Percentiles rank a stretch among this genome's conserved stretches.
These are phyloP conservation scores for Pantherophis guttatus DNA, from an alignment of 2,113 vertebrate genomes.

Conservation along the genomic window DNA sequence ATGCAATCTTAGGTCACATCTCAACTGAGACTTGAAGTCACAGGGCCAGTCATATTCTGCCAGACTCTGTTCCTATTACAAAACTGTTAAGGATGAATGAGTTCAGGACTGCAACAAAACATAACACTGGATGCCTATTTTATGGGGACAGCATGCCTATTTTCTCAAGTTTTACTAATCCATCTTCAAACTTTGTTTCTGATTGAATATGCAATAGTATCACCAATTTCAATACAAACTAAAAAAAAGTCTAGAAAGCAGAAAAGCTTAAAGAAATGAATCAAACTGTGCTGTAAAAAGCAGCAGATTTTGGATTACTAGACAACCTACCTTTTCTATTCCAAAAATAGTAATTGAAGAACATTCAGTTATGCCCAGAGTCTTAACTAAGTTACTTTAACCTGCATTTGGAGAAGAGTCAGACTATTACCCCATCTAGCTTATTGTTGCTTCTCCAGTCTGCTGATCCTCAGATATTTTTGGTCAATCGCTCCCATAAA, in stretches of 20 bases:
- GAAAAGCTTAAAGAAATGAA: background rate
- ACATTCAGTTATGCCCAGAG: background rate
- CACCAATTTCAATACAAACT: background rate
- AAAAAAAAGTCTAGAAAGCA: too few relatives aligned
- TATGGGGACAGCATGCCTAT: background rate
- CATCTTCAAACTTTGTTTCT: background rate
- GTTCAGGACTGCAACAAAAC: background rate
- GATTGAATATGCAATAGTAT: background rate
- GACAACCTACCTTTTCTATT: background rate
- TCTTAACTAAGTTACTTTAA: background rate
- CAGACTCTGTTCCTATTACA: background rate
- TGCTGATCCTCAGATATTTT: background rate
- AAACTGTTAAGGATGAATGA: background rate
- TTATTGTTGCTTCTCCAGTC: background rate
- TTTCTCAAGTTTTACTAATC: background rate
- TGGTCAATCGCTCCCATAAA: background rate
- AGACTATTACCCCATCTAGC: background rate
- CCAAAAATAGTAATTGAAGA: background rate
- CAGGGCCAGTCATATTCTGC: background rate
- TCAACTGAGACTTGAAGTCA: background rate
- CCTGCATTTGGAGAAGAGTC: background rate
- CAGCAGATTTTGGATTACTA: background rate
- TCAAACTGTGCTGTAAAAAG: background rate
- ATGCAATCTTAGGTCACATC: background rate
- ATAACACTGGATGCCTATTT: background rate